Base-by-base conservation (phyloP, 1,140 invertebrate species). In the Branchinecta lynchi region DNA sequence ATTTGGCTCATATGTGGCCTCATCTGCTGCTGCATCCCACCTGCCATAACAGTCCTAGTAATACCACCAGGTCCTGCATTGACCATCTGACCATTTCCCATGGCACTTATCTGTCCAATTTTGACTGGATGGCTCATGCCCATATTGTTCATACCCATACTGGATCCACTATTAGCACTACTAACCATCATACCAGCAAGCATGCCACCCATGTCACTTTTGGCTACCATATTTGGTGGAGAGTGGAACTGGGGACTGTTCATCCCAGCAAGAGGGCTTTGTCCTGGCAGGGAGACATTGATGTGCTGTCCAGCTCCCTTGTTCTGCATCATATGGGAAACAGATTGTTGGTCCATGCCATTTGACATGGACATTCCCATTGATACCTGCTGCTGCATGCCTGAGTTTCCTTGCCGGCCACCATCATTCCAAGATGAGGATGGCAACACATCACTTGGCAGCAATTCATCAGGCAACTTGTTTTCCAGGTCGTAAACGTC, bases 311-410 rank as follows among this genome's bases (percentile, higher is more conserved):
- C 51, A 15, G 12, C 2, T 15, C 17, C 17, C 17, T 60, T 60
- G 17, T 60, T 60, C 51, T 60, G 51, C 51, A 60, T 12, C 12
- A 60, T 12, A 60, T 60, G 51, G 6, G 51, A 60, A 12, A 60
- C 17, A 32, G 32, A 32, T 60, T 60, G 51, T 3, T 60, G 12
- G 51, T 60, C 51, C 51, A 60, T 60, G 51, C 51, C 51, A 60
- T 60, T 60, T 60, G 51, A 60, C 51, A 60, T 60, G 51, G 12
- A 15, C 51, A 60, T 60, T 20, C 51, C 51, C 51, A 60, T 60
- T 60, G 51, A 60, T 15, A 20, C 17, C 12, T 12, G 51, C 51
- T 60, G 51, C 17, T 60, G 51, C 51, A 60, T 60, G 51, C 17
- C 17, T 20, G 12, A 20, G 51, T 60, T 60, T 60, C 12, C 12